These are phyloP conservation scores for Nymphalis urticae DNA, from an alignment of 2,888 invertebrate species.

Conservation along the genomic window DNA sequence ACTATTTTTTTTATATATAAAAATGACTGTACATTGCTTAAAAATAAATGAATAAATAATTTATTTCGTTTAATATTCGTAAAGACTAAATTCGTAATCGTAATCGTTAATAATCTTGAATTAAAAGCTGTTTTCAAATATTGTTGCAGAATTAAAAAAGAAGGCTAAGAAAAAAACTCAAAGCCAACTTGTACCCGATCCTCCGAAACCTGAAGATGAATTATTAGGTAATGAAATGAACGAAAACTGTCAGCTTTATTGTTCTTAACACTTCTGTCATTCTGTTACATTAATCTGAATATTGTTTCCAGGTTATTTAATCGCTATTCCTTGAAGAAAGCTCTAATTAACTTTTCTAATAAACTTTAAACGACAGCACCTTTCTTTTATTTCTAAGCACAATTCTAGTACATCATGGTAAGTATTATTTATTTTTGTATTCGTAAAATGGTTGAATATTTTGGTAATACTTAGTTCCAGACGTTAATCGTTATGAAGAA, in stretches of 20 bases:
- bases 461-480: conserved; percentile 35
- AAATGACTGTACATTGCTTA: too few relatives aligned
- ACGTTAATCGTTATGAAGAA: conserved; percentile 37
- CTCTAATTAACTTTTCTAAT: conserved; percentile 45
- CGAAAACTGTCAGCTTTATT: background rate
- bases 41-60: too few relatives aligned
- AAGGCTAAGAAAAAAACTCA: conserved; percentile 29
- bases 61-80: too few relatives aligned
- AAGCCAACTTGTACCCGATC: conserved; percentile 28
- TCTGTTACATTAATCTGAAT: background rate
- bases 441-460: background rate
- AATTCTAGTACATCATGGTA: background rate
- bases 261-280: background rate
- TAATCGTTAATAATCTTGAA: too few relatives aligned
- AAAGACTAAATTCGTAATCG: too few relatives aligned
- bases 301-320: conserved; percentile 55
- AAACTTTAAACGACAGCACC: conserved; percentile 56
- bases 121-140: background rate
- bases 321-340: conserved; percentile 53
- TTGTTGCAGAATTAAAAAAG: conserved; percentile 42
- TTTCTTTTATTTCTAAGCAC: conserved; percentile 36
- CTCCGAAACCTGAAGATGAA: conserved; percentile 42
- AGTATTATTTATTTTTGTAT: background rate
- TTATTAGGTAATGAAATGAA: conserved; percentile 42
- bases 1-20: too few relatives aligned